Evolutionary conservation across 2,797 vertebrate genomes (phyloP).

Genomic region (Coluber constrictor): DNA sequence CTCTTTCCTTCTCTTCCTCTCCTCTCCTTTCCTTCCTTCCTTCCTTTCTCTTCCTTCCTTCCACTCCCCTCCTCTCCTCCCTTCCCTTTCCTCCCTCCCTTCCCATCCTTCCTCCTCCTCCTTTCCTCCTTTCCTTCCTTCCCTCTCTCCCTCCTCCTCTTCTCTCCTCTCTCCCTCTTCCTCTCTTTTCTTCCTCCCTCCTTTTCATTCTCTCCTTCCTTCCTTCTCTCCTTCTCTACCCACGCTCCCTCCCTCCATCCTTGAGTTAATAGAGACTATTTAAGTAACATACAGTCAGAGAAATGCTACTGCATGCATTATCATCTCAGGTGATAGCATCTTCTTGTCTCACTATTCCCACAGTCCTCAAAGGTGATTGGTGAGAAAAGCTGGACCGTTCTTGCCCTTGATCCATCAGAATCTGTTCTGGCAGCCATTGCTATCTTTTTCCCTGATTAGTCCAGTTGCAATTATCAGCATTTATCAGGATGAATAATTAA

Average conservation of each 20-base stretch:
- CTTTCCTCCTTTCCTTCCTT: too few species aligned
- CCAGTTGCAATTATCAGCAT: constrained; percentile 43
- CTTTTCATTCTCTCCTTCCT: too few species aligned
- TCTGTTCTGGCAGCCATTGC: constrained; percentile 19
- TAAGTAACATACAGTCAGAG: not conserved
- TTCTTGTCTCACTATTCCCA: not conserved
- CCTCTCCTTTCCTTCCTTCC: too few species aligned
- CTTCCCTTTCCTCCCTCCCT: not conserved
- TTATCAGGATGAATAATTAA: constrained; percentile 59
- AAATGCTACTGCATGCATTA: not conserved
- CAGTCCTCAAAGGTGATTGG: constrained; percentile 25
- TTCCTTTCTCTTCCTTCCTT: too few species aligned
- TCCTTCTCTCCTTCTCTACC: too few species aligned
- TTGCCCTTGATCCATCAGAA: constrained; percentile 39
- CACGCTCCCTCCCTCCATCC: too few species aligned
- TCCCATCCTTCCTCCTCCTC: not conserved
- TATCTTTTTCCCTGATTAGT: constrained; percentile 39
- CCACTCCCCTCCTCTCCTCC: rapidly evolving
- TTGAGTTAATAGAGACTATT: not conserved
- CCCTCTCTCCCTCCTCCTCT: too few species aligned
- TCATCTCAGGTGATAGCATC: not conserved
- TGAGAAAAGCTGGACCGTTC: not conserved
- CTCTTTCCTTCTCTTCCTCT: too few species aligned
- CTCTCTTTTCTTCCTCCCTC: too few species aligned
- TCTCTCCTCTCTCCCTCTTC: too few species aligned